These are phyloP conservation scores for Lithobates sylvaticus DNA, from an alignment of 2,797 vertebrate species.

Conservation along the genomic window DNA sequence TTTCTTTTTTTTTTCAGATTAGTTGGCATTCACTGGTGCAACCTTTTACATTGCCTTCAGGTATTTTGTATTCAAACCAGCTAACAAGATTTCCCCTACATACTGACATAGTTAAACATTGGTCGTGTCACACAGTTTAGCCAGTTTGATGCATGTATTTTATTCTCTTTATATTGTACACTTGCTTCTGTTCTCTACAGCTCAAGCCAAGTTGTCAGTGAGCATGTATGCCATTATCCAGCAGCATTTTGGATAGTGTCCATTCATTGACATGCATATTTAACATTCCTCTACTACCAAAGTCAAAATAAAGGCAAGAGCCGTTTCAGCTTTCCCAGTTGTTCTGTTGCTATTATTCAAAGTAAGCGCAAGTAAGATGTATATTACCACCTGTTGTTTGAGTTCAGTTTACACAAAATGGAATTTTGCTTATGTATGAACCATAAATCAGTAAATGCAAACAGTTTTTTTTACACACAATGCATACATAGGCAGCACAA, in stretches of 20 bases:
- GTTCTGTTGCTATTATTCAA: constrained; percentile 4
- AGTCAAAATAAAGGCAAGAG: constrained; percentile 17
- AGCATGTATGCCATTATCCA: constrained; percentile 36
- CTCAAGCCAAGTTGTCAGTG: constrained; percentile 31
- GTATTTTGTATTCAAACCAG: not conserved
- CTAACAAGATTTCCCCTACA: not conserved
- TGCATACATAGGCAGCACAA: not conserved
- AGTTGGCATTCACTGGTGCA: not conserved
- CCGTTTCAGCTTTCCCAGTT: not conserved
- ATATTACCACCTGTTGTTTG: not conserved
- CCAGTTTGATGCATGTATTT: constrained; percentile 18
- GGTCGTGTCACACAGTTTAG: constrained; percentile 8
- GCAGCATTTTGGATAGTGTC: constrained; percentile 38
- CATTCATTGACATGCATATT: constrained; percentile 44
- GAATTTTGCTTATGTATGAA: not conserved
- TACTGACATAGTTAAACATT: not conserved
- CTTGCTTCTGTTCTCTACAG: constrained; percentile 6
- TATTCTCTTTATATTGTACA: constrained; percentile 21
- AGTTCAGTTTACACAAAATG: constrained; percentile 3
- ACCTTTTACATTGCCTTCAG: not conserved
- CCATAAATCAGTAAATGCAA: not conserved
- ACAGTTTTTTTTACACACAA: not conserved
- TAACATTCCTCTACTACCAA: constrained; percentile 13
- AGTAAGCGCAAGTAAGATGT: not conserved
- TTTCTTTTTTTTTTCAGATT: not conserved